These are phyloP conservation scores for Tortricodes alternella DNA, from an alignment of 2,888 invertebrate species.

Conservation along the genomic window DNA sequence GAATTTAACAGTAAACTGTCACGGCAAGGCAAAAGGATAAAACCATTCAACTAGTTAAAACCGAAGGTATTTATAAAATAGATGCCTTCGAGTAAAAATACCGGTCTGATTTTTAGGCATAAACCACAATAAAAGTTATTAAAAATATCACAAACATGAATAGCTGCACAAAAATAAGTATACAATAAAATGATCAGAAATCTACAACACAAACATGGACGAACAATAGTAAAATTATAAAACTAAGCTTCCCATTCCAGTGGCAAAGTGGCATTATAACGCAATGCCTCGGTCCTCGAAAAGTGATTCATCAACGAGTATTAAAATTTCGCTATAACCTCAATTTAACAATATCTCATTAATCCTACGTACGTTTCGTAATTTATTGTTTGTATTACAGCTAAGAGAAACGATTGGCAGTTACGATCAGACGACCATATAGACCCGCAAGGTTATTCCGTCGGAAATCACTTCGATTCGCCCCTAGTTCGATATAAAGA, in stretches of 20 bases:
- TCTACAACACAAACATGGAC: background rate
- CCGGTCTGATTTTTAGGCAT: background rate
- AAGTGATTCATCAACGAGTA: slow-evolving; percentile 72
- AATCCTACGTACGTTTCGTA: slow-evolving; percentile 69
- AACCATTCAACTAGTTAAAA: background rate
- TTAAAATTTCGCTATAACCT: slow-evolving; percentile 79
- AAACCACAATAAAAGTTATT: background rate
- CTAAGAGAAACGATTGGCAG: slow-evolving; percentile 75
- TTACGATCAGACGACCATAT: slow-evolving; percentile 55
- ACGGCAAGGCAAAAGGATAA: background rate
- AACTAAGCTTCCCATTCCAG: slow-evolving; percentile 44
- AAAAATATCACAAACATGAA: background rate
- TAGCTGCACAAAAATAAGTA: background rate
- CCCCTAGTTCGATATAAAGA: slow-evolving; percentile 43
- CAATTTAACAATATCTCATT: slow-evolving; percentile 74
- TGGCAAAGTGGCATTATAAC: slow-evolving; percentile 45
- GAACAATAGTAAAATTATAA: slow-evolving; percentile 24
- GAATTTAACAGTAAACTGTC: slow-evolving; percentile 31
- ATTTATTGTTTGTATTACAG: slow-evolving; percentile 53
- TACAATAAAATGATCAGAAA: background rate
- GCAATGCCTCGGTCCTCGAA: slow-evolving; percentile 50
- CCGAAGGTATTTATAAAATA: slow-evolving; percentile 7
- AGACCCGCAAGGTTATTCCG: slow-evolving; percentile 40
- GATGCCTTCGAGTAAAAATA: background rate
- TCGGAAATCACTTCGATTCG: slow-evolving; percentile 41